Evolutionary conservation across 2,113 vertebrate genomes (phyloP).

Genomic region (Odocoileus hemionus): DNA sequence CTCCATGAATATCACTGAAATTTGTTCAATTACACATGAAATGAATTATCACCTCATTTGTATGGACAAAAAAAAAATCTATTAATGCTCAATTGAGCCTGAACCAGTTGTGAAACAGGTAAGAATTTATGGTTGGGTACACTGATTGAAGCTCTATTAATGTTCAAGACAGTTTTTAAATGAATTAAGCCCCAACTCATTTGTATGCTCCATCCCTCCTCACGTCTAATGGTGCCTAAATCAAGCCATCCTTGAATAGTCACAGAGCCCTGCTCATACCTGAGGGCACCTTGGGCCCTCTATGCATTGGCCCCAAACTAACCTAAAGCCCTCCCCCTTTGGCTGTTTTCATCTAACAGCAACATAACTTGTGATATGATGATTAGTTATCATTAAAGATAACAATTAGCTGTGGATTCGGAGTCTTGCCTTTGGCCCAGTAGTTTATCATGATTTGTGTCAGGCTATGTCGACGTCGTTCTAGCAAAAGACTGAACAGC

Average conservation of each 20-base stretch:
- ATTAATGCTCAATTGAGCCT: slow-evolving; percentile 77
- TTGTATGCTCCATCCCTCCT: slow-evolving; percentile 64
- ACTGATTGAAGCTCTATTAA: slow-evolving; percentile 65
- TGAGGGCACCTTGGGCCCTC: slow-evolving; percentile 35
- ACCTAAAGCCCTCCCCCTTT: neutral
- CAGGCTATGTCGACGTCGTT: neutral
- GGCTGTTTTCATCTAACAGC: slow-evolving; percentile 26
- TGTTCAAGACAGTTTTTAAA: slow-evolving; percentile 72
- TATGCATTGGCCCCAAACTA: slow-evolving; percentile 24
- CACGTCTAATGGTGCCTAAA: slow-evolving; percentile 64
- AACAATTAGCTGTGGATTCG: slow-evolving; percentile 33
- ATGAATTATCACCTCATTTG: slow-evolving; percentile 75
- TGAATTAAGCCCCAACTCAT: slow-evolving; percentile 77
- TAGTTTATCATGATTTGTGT: slow-evolving; percentile 56
- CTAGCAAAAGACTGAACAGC: rapidly evolving
- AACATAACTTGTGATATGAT: slow-evolving; percentile 58
- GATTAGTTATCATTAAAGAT: slow-evolving; percentile 68
- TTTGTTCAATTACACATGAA: slow-evolving; percentile 74
- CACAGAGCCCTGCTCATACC: neutral
- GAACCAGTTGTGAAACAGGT: slow-evolving; percentile 73
- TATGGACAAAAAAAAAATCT: slow-evolving; percentile 62
- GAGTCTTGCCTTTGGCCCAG: slow-evolving; percentile 37
- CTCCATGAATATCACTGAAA: slow-evolving; percentile 61
- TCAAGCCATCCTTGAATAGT: slow-evolving; percentile 71
- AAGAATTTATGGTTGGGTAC: slow-evolving; percentile 76